These are phyloP conservation scores for Cassiopea xamachana DNA, from an alignment of 30 jellyfish, hydroid and myxozoan genomes.

Conservation along the genomic window DNA sequence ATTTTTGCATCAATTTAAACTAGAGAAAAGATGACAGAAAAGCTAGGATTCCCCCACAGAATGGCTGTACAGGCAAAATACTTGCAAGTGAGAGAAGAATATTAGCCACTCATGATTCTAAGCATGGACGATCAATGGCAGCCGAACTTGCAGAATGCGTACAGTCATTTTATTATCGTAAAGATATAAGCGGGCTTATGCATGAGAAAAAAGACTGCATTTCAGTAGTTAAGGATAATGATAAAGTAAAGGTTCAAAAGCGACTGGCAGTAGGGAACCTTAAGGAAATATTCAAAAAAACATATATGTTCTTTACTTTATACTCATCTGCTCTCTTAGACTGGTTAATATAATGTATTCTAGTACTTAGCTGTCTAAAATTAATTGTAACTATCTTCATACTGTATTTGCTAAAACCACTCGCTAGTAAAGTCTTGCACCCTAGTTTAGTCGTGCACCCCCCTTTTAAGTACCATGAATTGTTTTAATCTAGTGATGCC, in stretches of 20 bases:
- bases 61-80: background rate
- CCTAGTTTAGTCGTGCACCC: too few species aligned
- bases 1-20: background rate
- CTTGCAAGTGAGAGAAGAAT: background rate
- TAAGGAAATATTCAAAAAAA: slow-evolving; percentile 15
- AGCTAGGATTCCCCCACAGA: background rate
- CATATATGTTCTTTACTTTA: too few species aligned
- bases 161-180: slow-evolving; percentile 19
- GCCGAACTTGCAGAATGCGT: background rate
- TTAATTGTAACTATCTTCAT: too few species aligned
- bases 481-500: too few species aligned
- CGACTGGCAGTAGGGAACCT: slow-evolving; percentile 24
- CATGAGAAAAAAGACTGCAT: slow-evolving; percentile 68
- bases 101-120: background rate
- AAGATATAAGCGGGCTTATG: slow-evolving; percentile 33
- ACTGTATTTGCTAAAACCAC: too few species aligned
- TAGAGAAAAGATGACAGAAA: background rate
- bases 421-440: too few species aligned
- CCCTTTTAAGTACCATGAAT: too few species aligned
- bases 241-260: slow-evolving; percentile 29
- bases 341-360: too few species aligned
- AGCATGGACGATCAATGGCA: background rate
- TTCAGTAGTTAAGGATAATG: slow-evolving; percentile 14
- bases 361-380: too few species aligned
- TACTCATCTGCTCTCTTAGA: too few species aligned